Evolutionary conservation across 2,113 vertebrate species (phyloP).

Genomic region (Percina caprodes): DNA sequence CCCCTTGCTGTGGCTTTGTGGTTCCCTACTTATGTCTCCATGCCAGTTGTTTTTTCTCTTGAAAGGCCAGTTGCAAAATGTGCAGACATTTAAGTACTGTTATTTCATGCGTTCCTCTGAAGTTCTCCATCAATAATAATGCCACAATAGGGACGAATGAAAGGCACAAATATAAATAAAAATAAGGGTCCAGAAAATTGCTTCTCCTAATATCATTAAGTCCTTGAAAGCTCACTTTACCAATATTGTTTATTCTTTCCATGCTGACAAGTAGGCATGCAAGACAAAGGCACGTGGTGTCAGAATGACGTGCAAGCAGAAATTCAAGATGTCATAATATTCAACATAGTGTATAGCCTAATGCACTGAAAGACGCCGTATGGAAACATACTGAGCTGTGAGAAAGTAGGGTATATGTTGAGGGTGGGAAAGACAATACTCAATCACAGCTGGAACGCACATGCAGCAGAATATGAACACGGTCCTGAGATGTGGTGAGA

Average conservation of each 20-base stretch:
- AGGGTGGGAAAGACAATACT: conserved; percentile 70
- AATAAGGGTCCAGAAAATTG: conserved; percentile 17
- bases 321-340: background rate
- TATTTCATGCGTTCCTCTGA: conserved; percentile 51
- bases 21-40: conserved; percentile 59
- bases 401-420: conserved; percentile 46
- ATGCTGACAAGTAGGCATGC: background rate
- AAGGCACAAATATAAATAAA: conserved; percentile 6
- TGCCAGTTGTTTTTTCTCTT: conserved; percentile 72
- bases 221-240: background rate
- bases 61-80: conserved; percentile 57
- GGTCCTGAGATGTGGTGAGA: conserved; percentile 81
- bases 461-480: conserved; percentile 79
- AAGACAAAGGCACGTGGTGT: conserved; percentile 4
- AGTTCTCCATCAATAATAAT: conserved; percentile 44
- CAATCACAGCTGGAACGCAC: conserved; percentile 81
- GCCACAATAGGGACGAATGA: conserved; percentile 22
- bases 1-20: conserved; percentile 80
- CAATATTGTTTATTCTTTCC: background rate
- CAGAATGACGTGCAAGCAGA: background rate
- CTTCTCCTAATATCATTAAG: background rate
- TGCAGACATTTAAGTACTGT: conserved; percentile 42
- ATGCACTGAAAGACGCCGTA: conserved; percentile 15
- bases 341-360: background rate
- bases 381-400: conserved; percentile 35